Conservation (phyloP, 2,797 vertebrate species). For the Rhadinocentrus ornatus region DNA sequence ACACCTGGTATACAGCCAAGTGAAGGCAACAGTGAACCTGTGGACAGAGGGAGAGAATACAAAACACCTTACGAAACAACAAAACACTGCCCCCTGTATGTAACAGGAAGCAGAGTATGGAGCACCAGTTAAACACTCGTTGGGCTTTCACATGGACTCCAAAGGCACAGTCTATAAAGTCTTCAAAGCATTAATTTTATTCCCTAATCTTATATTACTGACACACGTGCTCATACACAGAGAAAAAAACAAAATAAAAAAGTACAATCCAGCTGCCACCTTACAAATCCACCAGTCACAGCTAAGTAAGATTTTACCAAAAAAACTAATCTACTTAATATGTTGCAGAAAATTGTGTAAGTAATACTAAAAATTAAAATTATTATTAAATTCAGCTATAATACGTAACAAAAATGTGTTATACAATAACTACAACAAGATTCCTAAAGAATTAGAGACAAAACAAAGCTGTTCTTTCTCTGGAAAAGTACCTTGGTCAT, state of each 20-base stretch:
- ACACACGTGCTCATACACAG: constrained; percentile 1
- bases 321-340: constrained; percentile 47
- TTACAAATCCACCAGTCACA: constrained; percentile 57
- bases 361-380: constrained; percentile 54
- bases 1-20: constrained; percentile 76
- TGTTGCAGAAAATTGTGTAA: constrained; percentile 58
- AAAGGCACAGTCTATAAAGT: constrained; percentile 40
- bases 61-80: constrained; percentile 63
- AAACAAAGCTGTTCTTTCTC: constrained; percentile 57
- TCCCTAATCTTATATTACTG: constrained; percentile 56
- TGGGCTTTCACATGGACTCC: constrained; percentile 13
- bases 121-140: constrained; percentile 8
- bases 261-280: constrained; percentile 51
- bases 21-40: constrained; percentile 84
- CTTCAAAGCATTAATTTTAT: constrained; percentile 62
- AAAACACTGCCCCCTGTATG: constrained; percentile 51
- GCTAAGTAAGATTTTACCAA: constrained; percentile 57
- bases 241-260: constrained; percentile 25
- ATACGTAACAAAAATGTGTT: constrained; percentile 61
- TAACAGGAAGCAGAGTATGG: constrained; percentile 46
- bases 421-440: constrained; percentile 83
- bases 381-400: constrained; percentile 55
- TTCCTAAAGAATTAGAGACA: constrained; percentile 67
- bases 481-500: constrained; percentile 44
- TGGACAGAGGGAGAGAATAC: constrained; percentile 70